Evolutionary conservation across 2,113 vertebrate genomes (phyloP).

Genomic region (Laterallus jamaicensis): DNA sequence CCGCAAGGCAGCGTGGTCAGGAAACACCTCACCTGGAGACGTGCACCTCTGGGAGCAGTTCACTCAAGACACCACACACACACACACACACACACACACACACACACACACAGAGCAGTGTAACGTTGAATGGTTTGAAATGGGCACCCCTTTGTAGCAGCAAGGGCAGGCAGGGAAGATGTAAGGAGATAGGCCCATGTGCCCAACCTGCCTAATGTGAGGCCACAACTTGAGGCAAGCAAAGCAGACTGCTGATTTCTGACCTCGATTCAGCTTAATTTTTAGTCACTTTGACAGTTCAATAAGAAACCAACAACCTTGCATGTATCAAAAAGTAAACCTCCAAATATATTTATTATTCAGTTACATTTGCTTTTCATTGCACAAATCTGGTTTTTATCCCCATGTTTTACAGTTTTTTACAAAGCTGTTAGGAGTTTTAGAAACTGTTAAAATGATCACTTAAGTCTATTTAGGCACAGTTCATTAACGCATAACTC

Average conservation of each 20-base stretch:
- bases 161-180: background rate
- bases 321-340: constrained; percentile 54
- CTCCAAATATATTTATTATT: constrained; percentile 72
- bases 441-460: constrained; percentile 66
- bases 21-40: rapidly evolving
- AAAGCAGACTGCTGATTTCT: background rate
- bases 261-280: background rate
- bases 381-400: constrained; percentile 64
- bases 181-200: background rate
- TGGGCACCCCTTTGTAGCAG: background rate
- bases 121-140: background rate
- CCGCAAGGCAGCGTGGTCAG: background rate
- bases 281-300: background rate
- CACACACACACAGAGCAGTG: background rate
- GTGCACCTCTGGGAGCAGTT: background rate
- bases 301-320: background rate
- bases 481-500: constrained; percentile 55
- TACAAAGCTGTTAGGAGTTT: constrained; percentile 68
- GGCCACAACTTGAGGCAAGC: background rate
- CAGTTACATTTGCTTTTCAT: constrained; percentile 65
- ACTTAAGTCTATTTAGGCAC: constrained; percentile 75
- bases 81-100: too few species aligned
- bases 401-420: constrained; percentile 45
- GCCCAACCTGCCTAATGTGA: background rate
- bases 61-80: background rate